phyloP scores from a whole-genome alignment of 1,140 invertebrate species.

The Drosophila hydei region DNA sequence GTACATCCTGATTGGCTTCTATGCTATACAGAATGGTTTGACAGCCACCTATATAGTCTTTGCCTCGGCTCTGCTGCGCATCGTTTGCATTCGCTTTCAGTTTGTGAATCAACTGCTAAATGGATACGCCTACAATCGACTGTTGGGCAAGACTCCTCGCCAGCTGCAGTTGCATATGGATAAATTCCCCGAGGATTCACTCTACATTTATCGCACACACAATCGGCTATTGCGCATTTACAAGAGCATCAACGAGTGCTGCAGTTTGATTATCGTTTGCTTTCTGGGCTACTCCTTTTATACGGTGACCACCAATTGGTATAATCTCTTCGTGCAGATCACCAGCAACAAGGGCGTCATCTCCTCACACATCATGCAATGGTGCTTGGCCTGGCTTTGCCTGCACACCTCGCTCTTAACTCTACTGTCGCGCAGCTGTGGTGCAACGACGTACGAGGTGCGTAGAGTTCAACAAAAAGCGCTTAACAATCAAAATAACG shows the following conservation, averaged over 20 bases:
- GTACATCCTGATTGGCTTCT: slow-evolving; percentile 70
- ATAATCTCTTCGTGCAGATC: slow-evolving; percentile 80
- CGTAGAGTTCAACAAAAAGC: background rate
- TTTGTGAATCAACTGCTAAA: slow-evolving; percentile 69
- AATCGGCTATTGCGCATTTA: slow-evolving; percentile 76
- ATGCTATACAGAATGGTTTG: slow-evolving; percentile 71
- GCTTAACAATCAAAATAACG: too few species aligned
- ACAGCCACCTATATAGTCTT: slow-evolving; percentile 75
- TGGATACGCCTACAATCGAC: slow-evolving; percentile 65
- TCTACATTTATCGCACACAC: slow-evolving; percentile 79
- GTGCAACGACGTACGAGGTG: slow-evolving; percentile 72
- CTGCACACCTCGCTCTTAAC: slow-evolving; percentile 66
- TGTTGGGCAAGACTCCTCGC: slow-evolving; percentile 21
- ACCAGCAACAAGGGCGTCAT: slow-evolving; percentile 66
- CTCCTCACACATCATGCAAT: slow-evolving; percentile 68
- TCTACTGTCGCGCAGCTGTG: slow-evolving; percentile 66
- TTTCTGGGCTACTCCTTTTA: slow-evolving; percentile 82
- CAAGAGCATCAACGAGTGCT: slow-evolving; percentile 75
- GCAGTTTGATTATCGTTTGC: slow-evolving; percentile 75
- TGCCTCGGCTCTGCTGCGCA: slow-evolving; percentile 64
- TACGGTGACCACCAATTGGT: slow-evolving; percentile 81
- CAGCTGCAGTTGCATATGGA: slow-evolving; percentile 47
- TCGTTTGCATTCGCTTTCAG: slow-evolving; percentile 67
- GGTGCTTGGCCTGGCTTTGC: slow-evolving; percentile 69
- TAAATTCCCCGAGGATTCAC: slow-evolving; percentile 69